Evolutionary conservation across 2,888 invertebrate species (phyloP).

Genomic region (Chironomus tentans): DNA sequence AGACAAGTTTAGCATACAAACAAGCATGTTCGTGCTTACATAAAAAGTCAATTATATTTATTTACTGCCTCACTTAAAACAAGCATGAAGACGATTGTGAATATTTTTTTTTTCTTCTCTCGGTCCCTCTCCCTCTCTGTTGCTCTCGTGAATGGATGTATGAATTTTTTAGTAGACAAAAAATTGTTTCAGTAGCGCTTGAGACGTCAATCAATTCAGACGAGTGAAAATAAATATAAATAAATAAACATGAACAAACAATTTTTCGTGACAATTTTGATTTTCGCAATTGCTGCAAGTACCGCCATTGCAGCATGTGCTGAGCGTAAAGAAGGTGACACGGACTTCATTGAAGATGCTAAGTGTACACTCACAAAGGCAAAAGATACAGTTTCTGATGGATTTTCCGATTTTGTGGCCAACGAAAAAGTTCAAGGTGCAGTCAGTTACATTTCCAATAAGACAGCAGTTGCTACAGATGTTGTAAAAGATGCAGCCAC

Average conservation of each 20-base stretch:
- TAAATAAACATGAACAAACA: not conserved
- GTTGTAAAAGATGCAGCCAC: not conserved
- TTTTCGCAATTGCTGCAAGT: not conserved
- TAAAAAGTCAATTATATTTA: too few relatives aligned
- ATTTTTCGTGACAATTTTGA: not conserved
- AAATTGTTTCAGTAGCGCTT: not conserved
- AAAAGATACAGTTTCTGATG: not conserved
- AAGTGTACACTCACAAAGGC: constrained; percentile 5
- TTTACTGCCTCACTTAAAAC: too few relatives aligned
- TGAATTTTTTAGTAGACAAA: not conserved
- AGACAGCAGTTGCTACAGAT: not conserved
- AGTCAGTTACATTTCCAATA: not conserved
- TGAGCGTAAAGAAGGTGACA: not conserved
- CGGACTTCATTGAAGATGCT: not conserved
- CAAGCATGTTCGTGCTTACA: too few relatives aligned
- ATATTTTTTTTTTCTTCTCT: too few relatives aligned
- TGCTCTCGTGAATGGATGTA: not conserved
- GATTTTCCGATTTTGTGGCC: not conserved
- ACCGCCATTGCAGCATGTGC: constrained; percentile 1
- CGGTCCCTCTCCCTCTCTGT: not conserved
- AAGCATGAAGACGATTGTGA: too few relatives aligned
- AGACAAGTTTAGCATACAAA: too few relatives aligned
- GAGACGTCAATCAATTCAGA: not conserved
- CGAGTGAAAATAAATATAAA: not conserved
- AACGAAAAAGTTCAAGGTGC: not conserved